Conservation (phyloP, 2,888 invertebrate genomes). For the Oscheius sp. region DNA sequence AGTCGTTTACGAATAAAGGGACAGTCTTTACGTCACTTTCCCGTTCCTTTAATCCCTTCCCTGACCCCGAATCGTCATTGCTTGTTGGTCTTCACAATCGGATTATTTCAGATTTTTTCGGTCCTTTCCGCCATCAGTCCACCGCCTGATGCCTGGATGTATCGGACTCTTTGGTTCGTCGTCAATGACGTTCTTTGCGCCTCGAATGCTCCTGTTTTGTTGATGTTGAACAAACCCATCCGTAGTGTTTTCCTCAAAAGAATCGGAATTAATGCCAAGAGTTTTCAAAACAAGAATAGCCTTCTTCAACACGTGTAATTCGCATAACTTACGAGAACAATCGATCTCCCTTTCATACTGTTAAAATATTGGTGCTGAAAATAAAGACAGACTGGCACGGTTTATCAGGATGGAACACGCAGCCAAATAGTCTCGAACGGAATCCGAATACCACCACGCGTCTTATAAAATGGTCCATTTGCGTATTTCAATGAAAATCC, state of each 20-base stretch:
- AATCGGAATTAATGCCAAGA: constrained; percentile 25
- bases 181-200: constrained; percentile 59
- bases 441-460: constrained; percentile 13
- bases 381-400: neutral
- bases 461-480: constrained; percentile 7
- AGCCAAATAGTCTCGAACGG: constrained; percentile 17
- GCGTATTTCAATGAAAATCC: constrained; percentile 20
- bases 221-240: constrained; percentile 52
- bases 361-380: neutral
- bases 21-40: neutral
- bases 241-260: constrained; percentile 32
- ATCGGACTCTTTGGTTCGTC: constrained; percentile 57
- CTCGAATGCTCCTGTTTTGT: constrained; percentile 46
- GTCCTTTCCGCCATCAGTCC: constrained; percentile 52
- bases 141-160: constrained; percentile 52
- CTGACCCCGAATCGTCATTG: neutral
- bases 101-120: constrained; percentile 36
- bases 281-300: neutral
- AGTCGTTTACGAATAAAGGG: neutral
- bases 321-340: neutral
- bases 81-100: neutral
- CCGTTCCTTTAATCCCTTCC: neutral
- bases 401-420: neutral
- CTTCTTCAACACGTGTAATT: constrained; percentile 4
- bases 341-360: neutral